Evolutionary conservation across 1,140 invertebrate genomes (phyloP), one percentile per base, ranked within the genome.

Genomic region (Macrosteles quadrilineatus): DNA sequence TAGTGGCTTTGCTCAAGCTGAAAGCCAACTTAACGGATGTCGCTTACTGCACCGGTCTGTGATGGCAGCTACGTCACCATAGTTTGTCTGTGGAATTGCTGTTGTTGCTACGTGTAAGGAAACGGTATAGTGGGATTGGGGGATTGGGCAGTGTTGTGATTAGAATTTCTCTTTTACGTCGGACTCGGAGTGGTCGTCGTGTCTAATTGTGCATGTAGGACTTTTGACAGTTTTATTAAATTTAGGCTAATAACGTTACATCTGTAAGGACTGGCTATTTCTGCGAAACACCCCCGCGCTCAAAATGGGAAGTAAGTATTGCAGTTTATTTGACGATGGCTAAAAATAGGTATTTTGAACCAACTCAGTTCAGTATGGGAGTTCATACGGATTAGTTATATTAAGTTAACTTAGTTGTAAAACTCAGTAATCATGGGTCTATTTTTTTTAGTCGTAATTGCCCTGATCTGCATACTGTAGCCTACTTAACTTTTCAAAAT

Each of bases 101-200:
- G 59, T 47, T 69, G 68, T 45, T 53, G 50, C 32, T 36, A 67
- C 45, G 55, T 66, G 45, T 31, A 69, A 50, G 50, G 57, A 27
- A 47, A 67, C 50, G 53, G 53, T 30, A 27, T 57, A 43, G 63
- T 14, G 31, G 36, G 45, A 31, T 59, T 53, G 43, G 27, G 62
- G 62, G 47, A 43, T 19, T 36, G 32, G 32, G 32, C 32, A 36
- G 32, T 36, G 32, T 36, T 36, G 32, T 36, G 32, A 36, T 36
- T 36, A 36, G 32, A 36, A 32, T 21, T 25, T 65, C 29, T 67
- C 67, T 23, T 71, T 50, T 32, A 55, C 72, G 36, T 59, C 68
- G 32, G 17, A 40, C 27, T 59, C 68, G 32, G 17, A 40, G 55
- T 62, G 40, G 40, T 69, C 59, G 43, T 43, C 40, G 43, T 63